Evolutionary conservation across 2,888 invertebrate genomes (phyloP), one percentile per base, ranked within the genome.

Genomic region (Marronus borbonicus): DNA sequence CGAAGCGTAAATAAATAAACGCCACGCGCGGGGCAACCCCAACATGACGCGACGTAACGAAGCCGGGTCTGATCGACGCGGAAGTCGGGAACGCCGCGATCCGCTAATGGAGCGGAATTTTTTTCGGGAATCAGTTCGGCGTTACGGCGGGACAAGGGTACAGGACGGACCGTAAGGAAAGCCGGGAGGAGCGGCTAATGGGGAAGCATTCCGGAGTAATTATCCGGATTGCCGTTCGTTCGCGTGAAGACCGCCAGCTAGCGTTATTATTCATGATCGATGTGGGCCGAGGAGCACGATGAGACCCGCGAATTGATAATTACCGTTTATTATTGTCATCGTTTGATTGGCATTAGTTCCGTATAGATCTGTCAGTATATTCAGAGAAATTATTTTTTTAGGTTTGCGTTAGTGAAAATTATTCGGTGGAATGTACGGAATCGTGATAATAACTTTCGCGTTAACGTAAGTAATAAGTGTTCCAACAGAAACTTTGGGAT

Each of bases 151-250:
- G 65, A n/a, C 24, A 36, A 14, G 36, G 72, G 58, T n/a, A 44
- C 12, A 44, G 8, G 44, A 12, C 8, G 44, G 44, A 44, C 44
- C 8, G 44, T 44, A 44, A 44, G 72, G 28, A 12, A 20, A 58
- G 58, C 20, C 31, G 31, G 7, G 31, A 5, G 31, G 31, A 3
- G 31, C 14, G 20, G 66, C 49, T 66, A 66, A 66, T 66, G 66
- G 66, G 31, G 66, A 3, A 66, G 44, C 66, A 39, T 39, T 55
- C 58, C 58, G 72, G 39, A 20, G 72, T 72, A 72, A 72, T 72
- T 72, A 72, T 72, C 72, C 72, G 58, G 72, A 72, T 72, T 72
- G 72, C 58, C 39, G 58, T 39, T 72, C 72, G 36, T 44, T 14
- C 58, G 50, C 68, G 55, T 20, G 55, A 20, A 20, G 17, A 17